Evolutionary conservation across 2,113 vertebrate species (phyloP), one percentile per base, ranked within the genome.

Genomic region (Mobula hypostoma): DNA sequence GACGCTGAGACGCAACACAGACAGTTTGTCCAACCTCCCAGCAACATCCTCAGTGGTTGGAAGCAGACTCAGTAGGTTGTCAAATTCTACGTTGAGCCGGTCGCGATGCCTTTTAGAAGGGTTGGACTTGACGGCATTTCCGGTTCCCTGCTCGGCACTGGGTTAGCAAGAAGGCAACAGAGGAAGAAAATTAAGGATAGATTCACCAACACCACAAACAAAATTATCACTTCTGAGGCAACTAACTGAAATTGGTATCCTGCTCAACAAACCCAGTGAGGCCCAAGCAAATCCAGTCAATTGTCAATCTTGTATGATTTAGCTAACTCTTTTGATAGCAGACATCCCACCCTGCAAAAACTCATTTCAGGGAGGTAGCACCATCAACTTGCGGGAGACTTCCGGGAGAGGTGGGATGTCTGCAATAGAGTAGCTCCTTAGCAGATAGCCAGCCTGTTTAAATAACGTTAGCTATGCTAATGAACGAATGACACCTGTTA

Each of bases 71-170:
- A 93, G 36, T 21, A 93, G 90, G 68, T 72, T 93, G 90, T 93
- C 68, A 48, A 93, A 93, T 36, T 93, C 90, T 7, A 72, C 6
- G 7, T 93, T 93, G 32, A 93, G 90, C 17, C 90, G 90, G 66
- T 93, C 90, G 7, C 90, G 90, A 36, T 93, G 90, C 21, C 90
- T 12, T 24, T 93, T 93, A 32, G 90, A 93, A 74, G 90, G 90
- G 90, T 93, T 93, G 17, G 90, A 93, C 36, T 72, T 72, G 32
- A 8, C 19, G 9, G 32, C 32, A 5, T 48, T 93, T 36, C 32
- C 90, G 24, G 36, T 8, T 40, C 7, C 66, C 90, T 36, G 66
- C 32, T 93, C 68, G 68, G 36, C 15, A 1, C 90, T 93, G 36
- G 32, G 90, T 87, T 61, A 27, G 58, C 58, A 66, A 63, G 85